phyloP scores from a whole-genome alignment of 2,888 invertebrate species.

The Branchipolynoe longqiensis region DNA sequence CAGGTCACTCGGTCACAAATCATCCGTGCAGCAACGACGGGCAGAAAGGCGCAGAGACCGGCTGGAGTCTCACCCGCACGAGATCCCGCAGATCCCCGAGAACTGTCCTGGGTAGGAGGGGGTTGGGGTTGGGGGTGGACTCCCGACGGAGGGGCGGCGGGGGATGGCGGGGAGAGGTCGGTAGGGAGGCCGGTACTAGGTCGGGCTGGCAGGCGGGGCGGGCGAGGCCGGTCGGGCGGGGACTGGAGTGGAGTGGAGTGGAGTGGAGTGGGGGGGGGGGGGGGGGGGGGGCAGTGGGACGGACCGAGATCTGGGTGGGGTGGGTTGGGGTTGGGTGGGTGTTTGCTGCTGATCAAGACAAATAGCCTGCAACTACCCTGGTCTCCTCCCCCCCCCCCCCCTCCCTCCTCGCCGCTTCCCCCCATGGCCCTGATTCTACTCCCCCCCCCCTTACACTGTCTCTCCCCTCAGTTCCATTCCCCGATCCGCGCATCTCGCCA shows the following conservation, averaged over 20 bases:
- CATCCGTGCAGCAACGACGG: neutral
- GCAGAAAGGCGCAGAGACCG: neutral
- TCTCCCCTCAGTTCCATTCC: too few relatives aligned
- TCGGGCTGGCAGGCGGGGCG: too few relatives aligned
- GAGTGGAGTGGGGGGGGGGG: neutral
- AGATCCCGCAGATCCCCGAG: neutral
- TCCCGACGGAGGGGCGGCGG: neutral
- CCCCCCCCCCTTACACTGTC: neutral
- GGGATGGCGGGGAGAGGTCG: neutral
- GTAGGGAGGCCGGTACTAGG: neutral
- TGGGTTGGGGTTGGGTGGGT: neutral
- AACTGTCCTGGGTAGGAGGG: neutral
- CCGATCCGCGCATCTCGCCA: too few relatives aligned
- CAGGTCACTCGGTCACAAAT: slow-evolving; percentile 3
- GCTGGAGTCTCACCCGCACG: neutral
- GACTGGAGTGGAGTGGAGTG: neutral
- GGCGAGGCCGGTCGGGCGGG: neutral
- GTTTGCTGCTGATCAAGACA: neutral
- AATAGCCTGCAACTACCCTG: neutral
- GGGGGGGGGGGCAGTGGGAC: neutral
- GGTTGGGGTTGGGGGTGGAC: neutral
- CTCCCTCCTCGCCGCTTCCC: neutral
- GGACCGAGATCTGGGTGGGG: neutral
- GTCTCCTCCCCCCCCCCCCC: neutral
- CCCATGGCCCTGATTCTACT: neutral